Evolutionary conservation across 53 echinoderm and acorn worm genomes (phyloP).

Genomic region (Antedon mediterranea): DNA sequence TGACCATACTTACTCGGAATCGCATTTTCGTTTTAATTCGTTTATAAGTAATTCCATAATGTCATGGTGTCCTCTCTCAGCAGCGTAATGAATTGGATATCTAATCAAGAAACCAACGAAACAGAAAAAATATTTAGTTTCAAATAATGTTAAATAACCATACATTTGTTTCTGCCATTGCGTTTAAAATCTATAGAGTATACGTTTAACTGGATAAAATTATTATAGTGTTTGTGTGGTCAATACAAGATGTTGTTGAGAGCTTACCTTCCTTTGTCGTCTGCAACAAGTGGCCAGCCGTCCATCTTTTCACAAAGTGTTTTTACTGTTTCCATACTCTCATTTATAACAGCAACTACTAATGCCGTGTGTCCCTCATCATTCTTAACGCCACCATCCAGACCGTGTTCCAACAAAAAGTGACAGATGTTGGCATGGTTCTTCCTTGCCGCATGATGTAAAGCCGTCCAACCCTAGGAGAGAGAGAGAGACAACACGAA

Average conservation of each 20-base stretch:
- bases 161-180: too few relatives aligned
- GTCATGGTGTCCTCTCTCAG: constrained; percentile 24
- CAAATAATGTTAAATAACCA: too few relatives aligned
- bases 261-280: neutral
- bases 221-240: too few relatives aligned
- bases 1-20: neutral
- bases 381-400: constrained; percentile 21
- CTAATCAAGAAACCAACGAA: constrained; percentile 6
- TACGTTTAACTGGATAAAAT: too few relatives aligned
- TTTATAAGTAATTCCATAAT: constrained; percentile 5
- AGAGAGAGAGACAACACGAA: too few relatives aligned
- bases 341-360: neutral
- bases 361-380: neutral
- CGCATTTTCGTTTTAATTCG: neutral
- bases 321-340: neutral
- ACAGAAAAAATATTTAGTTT: too few relatives aligned
- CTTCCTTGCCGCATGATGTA: constrained; percentile 55
- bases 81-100: constrained; percentile 32
- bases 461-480: constrained; percentile 52
- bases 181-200: too few relatives aligned
- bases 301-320: neutral
- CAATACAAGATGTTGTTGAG: too few relatives aligned
- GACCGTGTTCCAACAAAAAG: constrained; percentile 34
- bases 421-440: constrained; percentile 40
- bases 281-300: neutral